phyloP scores from a whole-genome alignment of 1,140 invertebrate genomes.

The Leptinotarsa texana region DNA sequence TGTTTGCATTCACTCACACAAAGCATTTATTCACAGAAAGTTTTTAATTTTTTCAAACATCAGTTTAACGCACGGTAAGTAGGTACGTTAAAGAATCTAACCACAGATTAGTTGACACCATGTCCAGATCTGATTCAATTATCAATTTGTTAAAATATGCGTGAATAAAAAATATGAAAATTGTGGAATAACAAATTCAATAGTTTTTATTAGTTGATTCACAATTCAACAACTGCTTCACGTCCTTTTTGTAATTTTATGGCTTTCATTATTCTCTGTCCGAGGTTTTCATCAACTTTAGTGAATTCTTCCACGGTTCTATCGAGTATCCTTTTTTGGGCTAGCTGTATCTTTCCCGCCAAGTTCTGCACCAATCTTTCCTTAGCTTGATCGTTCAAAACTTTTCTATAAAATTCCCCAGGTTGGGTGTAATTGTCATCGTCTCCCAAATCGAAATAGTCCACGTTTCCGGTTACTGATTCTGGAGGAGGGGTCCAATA shows the following conservation, averaged over 20 bases:
- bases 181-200: no score
- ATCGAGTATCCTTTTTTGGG: slow-evolving; percentile 52
- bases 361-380: slow-evolving; percentile 80
- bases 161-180: no score
- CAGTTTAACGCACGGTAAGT: no score
- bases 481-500: slow-evolving; percentile 59
- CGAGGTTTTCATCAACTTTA: slow-evolving; percentile 35
- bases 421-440: slow-evolving; percentile 93
- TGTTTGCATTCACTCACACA: no score
- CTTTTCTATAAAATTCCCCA: slow-evolving; percentile 78
- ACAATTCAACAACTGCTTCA: no score
- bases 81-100: no score
- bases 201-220: no score
- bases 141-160: no score
- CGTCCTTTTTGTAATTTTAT: not conserved
- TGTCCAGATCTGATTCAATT: no score
- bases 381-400: slow-evolving; percentile 74
- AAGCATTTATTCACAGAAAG: no score
- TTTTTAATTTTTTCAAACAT: no score
- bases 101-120: no score
- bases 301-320: slow-evolving; percentile 35
- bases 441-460: slow-evolving; percentile 70
- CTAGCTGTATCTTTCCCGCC: slow-evolving; percentile 75
- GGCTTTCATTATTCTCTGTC: slow-evolving; percentile 22
- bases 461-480: slow-evolving; percentile 62